Conservation (phyloP, 2,797 vertebrate species). For the Urosaurus nigricauda region DNA sequence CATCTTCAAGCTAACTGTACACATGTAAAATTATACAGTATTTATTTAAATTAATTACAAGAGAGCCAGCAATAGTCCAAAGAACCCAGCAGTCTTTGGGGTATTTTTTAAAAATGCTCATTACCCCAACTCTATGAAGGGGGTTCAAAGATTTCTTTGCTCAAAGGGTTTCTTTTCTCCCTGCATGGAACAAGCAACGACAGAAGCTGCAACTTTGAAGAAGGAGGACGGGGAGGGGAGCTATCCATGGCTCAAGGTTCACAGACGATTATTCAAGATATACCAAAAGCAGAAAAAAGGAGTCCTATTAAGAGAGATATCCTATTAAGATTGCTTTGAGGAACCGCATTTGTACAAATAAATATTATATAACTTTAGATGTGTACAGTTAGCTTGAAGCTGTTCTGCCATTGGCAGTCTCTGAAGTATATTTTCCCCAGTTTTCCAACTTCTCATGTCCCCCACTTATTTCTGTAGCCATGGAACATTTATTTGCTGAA, state of each 20-base stretch:
- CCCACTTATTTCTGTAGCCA: conserved; percentile 46
- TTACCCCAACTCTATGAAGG: conserved; percentile 42
- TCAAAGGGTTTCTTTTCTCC: conserved; percentile 54
- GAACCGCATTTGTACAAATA: conserved; percentile 25
- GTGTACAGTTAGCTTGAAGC: background rate
- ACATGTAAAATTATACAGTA: conserved; percentile 18
- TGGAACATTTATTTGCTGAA: conserved; percentile 63
- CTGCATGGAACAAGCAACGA: conserved; percentile 39
- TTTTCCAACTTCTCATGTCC: conserved; percentile 67
- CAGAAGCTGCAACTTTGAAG: conserved; percentile 28
- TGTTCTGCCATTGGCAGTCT: conserved; percentile 33
- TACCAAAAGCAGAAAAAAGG: conserved; percentile 8
- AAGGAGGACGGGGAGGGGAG: background rate
- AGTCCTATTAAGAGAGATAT: background rate
- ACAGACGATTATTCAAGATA: background rate
- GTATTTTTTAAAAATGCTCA: background rate
- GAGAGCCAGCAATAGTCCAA: conserved; percentile 56
- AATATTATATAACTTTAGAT: conserved; percentile 44
- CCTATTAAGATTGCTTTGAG: background rate
- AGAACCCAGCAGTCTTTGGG: conserved; percentile 35
- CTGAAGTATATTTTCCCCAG: conserved; percentile 63
- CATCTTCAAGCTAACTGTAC: conserved; percentile 42
- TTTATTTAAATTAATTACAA: conserved; percentile 64
- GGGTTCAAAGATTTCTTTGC: conserved; percentile 58
- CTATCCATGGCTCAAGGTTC: conserved; percentile 38